Evolutionary conservation across 2,113 vertebrate genomes (phyloP), one percentile per base, ranked within the genome.

Genomic region (Atherinomorus stipes): DNA sequence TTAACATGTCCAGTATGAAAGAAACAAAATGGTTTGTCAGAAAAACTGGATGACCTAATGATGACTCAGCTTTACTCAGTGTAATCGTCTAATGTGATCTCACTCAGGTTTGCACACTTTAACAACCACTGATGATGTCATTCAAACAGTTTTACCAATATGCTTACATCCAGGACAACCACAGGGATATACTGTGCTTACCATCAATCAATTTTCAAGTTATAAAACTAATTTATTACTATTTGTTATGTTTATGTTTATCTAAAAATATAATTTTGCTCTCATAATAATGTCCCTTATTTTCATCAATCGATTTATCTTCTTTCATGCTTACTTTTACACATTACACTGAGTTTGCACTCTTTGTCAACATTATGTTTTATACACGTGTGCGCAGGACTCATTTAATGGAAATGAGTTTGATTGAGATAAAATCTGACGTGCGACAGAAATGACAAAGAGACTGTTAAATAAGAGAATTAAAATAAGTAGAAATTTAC

Each of bases 21-120:
- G 18, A 47, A 47, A 47, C 44, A 47, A 47, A 47, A 47, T 10
- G 7, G 34, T 15, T 56, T 50, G 18, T 61, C 57, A 56, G 65
- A 60, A 51, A n/a, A 47, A 25, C 56, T 15, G 18, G 9, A 64
- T 49, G 4, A 74, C 26, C 21, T 71, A 40, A 44, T 0, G 28
- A 62, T 52, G 86, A 88, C 25, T 84, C 59, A 76, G 25, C 3
- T 49, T 3, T 7, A 65, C 47, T 78, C 63, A 71, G 64, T 21
- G 13, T 52, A 11, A 47, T 28, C 25, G 51, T 74, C 59, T 52
- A 61, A 44, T 23, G 75, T 50, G 38, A 84, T 63, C 51, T 80
- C 57, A 66, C 15, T 12, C 0, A 44, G 21, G 22, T n/a, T 66
- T 44, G 57, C 67, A 82, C 7, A 3, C 28, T 31, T 31, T 3